Evolutionary conservation across 2,113 vertebrate species (phyloP), one percentile per base, ranked within the genome.

Genomic region (Tangachromis dhanisi): DNA sequence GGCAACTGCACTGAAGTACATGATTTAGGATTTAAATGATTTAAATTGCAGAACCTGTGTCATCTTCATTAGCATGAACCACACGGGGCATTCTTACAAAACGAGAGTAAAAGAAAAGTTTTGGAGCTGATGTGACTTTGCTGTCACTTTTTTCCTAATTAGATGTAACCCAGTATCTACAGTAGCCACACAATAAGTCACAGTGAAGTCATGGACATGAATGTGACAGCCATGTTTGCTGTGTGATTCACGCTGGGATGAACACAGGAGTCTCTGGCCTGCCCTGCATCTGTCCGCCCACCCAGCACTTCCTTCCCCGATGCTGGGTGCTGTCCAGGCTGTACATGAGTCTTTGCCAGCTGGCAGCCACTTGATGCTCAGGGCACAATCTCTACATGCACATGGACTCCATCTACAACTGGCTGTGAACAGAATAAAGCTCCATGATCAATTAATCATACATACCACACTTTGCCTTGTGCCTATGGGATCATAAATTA

Each of bases 351-450:
- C 55, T 35, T 6, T 83, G 90, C 90, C 89, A 94, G 89, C 93
- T 90, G 93, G 90, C 83, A 40, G 42, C 79, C 33, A 80, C 85
- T 31, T 73, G 81, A 82, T 53, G 66, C 90, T 78, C 45, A 80
- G 87, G 83, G 89, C 87, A 68, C 82, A 84, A 84, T 86, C 84
- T 86, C 71, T 17, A 66, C 83, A 73, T 86, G 83, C 89, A 86
- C 89, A 89, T 88, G 83, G 88, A 87, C 87, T 88, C 80, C 86
- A 87, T 88, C 90, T 84, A 81, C 83, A 38, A 79, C 87, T 90
- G 78, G 55, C 81, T 42, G 17, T 7, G 24, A 49, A 83, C 63
- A 71, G 55, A 83, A 59, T 5, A 51, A 57, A 83, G 68, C 49
- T 29, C 83, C 33, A 19, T 38, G 21, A 91, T 89, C 90, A 89